These are phyloP conservation scores for Pristionchus mayeri DNA, from an alignment of 2,888 invertebrate genomes.

Conservation along the genomic window DNA sequence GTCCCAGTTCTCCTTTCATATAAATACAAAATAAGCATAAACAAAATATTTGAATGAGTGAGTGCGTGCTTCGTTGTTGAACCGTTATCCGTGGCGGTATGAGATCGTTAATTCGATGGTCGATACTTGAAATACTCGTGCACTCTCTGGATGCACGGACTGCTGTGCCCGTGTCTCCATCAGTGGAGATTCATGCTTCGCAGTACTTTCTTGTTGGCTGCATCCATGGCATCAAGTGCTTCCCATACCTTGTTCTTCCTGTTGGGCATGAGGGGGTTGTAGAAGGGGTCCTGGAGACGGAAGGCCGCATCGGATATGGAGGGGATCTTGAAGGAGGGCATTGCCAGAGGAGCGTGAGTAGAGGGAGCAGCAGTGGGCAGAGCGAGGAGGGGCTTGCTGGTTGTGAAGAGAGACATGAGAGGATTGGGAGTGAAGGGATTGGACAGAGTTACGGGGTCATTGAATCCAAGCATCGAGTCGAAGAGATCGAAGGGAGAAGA, in stretches of 20 bases:
- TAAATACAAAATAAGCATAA: conserved; percentile 45
- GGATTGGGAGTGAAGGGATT: conserved; percentile 71
- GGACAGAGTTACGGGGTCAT: conserved; percentile 48
- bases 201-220: not conserved
- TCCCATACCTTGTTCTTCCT: conserved; percentile 64
- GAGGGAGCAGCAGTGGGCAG: not conserved
- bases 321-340: conserved; percentile 29
- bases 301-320: conserved; percentile 51
- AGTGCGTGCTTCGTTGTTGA: not conserved
- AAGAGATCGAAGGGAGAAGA: conserved; percentile 52
- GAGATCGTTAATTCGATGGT: conserved; percentile 42
- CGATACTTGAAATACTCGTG: not conserved
- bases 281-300: conserved; percentile 70
- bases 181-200: not conserved
- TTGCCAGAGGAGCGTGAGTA: not conserved
- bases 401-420: conserved; percentile 67
- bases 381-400: conserved; percentile 20
- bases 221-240: not conserved
- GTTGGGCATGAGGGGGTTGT: conserved; percentile 68
- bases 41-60: conserved; percentile 23
- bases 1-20: conserved; percentile 33
- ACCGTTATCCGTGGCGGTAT: conserved; percentile 34
- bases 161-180: not conserved
- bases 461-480: conserved; percentile 39
- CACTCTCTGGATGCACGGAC: too few relatives aligned